These are phyloP conservation scores for Drosophila hydei DNA, from an alignment of 1,140 invertebrate genomes.

Conservation along the genomic window DNA sequence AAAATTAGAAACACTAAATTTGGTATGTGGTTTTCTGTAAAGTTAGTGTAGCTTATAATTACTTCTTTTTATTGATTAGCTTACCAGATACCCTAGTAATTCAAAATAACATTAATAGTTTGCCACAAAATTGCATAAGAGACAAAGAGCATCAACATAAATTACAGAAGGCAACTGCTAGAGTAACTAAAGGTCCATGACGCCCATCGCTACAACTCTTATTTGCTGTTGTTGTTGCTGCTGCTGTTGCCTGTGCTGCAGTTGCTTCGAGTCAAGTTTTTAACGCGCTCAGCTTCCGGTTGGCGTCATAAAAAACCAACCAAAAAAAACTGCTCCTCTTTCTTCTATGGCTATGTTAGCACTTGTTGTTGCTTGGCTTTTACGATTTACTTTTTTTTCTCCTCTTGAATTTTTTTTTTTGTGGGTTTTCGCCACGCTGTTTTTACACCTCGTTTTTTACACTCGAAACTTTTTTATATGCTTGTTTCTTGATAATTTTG, in stretches of 20 bases:
- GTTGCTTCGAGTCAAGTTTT: conserved; percentile 37
- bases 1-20: no score
- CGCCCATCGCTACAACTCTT: background rate
- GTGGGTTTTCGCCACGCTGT: conserved; percentile 41
- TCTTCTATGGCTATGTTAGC: conserved; percentile 38
- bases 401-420: conserved; percentile 13
- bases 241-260: conserved; percentile 9
- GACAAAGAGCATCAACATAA: no score
- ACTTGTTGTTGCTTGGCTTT: conserved; percentile 45
- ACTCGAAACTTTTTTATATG: conserved; percentile 51
- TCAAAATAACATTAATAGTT: no score
- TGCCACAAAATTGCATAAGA: no score
- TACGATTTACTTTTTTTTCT: conserved; percentile 49
- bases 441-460: conserved; percentile 68
- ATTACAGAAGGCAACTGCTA: background rate
- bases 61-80: no score
- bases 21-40: no score
- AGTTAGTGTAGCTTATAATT: no score
- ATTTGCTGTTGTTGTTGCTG: background rate
- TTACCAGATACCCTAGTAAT: no score
- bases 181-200: background rate
- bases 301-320: conserved; percentile 56
- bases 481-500: conserved; percentile 52
- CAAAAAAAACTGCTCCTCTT: conserved; percentile 58
- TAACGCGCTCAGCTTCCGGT: conserved; percentile 62